Evolutionary conservation across 2,113 vertebrate genomes (phyloP).

Genomic region (Corvus cornix): DNA sequence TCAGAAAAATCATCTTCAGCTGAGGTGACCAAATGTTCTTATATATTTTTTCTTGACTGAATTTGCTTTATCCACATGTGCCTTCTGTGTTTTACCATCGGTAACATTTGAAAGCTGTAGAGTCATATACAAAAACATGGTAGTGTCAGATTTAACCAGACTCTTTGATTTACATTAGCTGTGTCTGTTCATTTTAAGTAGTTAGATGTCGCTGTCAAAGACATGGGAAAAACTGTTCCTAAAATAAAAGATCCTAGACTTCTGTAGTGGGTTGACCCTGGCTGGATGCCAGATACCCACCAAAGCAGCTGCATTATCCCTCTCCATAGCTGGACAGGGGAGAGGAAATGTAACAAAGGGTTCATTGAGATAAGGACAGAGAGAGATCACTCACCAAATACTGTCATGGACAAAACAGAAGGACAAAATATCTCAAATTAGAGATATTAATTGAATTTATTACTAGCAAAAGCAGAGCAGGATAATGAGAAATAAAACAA

Average conservation of each 20-base stretch:
- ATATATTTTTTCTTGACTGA: neutral
- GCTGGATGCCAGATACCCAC: too few species aligned
- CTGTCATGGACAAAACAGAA: neutral
- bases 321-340: neutral
- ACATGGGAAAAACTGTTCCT: neutral
- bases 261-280: rapidly evolving
- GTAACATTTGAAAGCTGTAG: neutral
- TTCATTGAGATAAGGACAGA: neutral
- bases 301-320: neutral
- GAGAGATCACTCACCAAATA: neutral
- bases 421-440: too few species aligned
- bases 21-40: neutral
- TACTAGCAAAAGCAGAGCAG: neutral
- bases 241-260: neutral
- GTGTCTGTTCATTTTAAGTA: neutral
- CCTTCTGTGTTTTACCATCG: neutral
- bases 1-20: neutral
- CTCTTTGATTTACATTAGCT: neutral
- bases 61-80: neutral
- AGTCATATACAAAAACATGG: neutral
- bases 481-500: neutral
- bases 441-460: neutral
- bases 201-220: neutral
- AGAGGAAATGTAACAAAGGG: neutral
- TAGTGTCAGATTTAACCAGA: neutral